Conservation (phyloP, 64 coral and sea anemone species). For the Porites lutea region DNA sequence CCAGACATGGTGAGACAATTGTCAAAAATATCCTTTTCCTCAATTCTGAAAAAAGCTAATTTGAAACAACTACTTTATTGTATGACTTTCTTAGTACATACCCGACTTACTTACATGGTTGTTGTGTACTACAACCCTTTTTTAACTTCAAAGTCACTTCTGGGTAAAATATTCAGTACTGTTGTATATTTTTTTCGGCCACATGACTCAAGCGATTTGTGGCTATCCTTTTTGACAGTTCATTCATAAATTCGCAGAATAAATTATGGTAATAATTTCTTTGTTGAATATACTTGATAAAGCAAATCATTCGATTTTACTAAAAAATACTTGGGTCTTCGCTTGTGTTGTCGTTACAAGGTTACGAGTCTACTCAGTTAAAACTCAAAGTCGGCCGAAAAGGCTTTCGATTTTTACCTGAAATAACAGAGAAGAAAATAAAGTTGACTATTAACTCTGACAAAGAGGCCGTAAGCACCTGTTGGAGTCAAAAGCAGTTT, state of each 20-base stretch:
- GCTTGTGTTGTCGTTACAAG: not conserved
- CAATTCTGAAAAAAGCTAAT: not conserved
- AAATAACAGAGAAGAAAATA: not conserved
- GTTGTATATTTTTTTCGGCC: not conserved
- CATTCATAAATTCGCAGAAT: constrained; percentile 12
- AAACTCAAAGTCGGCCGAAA: not conserved
- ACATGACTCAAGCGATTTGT: not conserved
- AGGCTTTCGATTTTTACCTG: not conserved
- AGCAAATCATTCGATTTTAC: not conserved
- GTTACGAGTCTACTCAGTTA: not conserved
- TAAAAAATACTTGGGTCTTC: not conserved
- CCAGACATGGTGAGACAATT: too few relatives aligned
- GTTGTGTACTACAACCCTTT: too few relatives aligned
- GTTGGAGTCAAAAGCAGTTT: not conserved
- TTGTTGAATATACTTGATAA: constrained; percentile 15
- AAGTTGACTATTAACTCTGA: not conserved
- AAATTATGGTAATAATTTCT: constrained; percentile 52
- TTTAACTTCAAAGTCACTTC: not conserved
- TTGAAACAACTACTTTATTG: not conserved
- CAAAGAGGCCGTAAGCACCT: constrained; percentile 10
- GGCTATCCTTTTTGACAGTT: not conserved
- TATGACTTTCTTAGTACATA: too few relatives aligned
- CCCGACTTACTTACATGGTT: too few relatives aligned
- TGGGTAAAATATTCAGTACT: not conserved
- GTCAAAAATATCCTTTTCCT: too few relatives aligned